phyloP scores from a whole-genome alignment of 2,888 invertebrate species.

The Oxytorus armatus region DNA sequence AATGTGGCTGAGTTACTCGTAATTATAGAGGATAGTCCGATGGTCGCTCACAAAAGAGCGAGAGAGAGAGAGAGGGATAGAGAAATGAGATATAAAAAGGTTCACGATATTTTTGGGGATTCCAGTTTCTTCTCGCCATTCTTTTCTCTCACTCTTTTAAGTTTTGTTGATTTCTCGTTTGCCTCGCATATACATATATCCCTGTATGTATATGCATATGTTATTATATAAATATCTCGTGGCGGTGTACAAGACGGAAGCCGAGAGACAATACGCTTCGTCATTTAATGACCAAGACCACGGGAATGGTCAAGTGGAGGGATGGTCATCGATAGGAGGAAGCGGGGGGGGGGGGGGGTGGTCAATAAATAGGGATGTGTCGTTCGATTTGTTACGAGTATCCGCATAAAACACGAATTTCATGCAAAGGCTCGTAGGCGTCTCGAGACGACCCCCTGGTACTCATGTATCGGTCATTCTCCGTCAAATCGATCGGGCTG shows the following conservation, averaged over 20 bases:
- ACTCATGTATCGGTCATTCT: too few species aligned
- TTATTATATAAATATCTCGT: not conserved
- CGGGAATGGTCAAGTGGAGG: too few species aligned
- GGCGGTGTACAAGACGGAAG: not conserved
- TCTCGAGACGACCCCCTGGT: too few species aligned
- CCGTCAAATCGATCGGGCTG: too few species aligned
- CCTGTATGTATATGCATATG: conserved; percentile 20
- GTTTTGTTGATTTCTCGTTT: conserved; percentile 46
- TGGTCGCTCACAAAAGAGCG: conserved; percentile 58
- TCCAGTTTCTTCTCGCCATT: conserved; percentile 40
- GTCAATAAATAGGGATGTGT: too few species aligned
- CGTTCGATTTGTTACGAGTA: too few species aligned
- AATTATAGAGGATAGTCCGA: conserved; percentile 84
- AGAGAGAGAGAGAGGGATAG: conserved; percentile 49
- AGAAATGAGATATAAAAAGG: conserved; percentile 35
- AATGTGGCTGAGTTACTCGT: conserved; percentile 85
- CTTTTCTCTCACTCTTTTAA: conserved; percentile 34
- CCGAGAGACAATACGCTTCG: too few species aligned
- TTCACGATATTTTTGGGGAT: conserved; percentile 43
- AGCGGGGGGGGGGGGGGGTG: too few species aligned
- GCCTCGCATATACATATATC: conserved; percentile 5
- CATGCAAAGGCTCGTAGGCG: too few species aligned
- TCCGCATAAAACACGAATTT: too few species aligned
- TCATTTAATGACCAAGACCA: too few species aligned
- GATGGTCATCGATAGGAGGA: too few species aligned